Percentiles rank a stretch among this genome's conserved stretches.
Conservation (phyloP, 2,888 invertebrate genomes). For the Leptopilina myrica region DNA sequence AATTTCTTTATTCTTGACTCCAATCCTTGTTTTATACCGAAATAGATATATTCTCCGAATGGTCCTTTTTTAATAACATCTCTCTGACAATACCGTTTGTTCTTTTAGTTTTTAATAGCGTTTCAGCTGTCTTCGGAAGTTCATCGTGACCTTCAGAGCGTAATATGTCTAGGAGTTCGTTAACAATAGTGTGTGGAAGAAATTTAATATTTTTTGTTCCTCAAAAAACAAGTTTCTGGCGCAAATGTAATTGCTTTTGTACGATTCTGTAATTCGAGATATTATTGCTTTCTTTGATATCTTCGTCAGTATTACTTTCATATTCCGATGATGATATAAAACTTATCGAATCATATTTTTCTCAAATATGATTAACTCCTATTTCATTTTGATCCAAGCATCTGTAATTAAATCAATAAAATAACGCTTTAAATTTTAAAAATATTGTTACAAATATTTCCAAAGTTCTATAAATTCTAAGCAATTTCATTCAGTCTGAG, state of each 20-base stretch:
- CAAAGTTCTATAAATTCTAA: too few relatives aligned
- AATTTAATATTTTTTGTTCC: not conserved
- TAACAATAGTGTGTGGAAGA: not conserved
- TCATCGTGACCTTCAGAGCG: not conserved
- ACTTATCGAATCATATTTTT: too few relatives aligned
- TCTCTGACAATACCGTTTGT: not conserved
- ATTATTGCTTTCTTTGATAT: too few relatives aligned
- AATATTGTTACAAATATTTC: too few relatives aligned
- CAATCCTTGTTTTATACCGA: not conserved
- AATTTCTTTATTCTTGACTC: not conserved
- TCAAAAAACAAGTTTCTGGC: not conserved
- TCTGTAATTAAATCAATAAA: too few relatives aligned
- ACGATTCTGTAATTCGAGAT: too few relatives aligned
- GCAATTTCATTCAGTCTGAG: too few relatives aligned
- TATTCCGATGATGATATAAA: too few relatives aligned
- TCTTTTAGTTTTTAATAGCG: not conserved
- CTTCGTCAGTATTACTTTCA: too few relatives aligned
- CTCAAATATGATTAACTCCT: too few relatives aligned
- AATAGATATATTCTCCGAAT: not conserved
- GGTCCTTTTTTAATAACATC: not conserved
- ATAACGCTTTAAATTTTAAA: too few relatives aligned
- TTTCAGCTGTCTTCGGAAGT: slow-evolving; percentile 5
- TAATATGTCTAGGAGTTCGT: not conserved
- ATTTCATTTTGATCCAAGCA: too few relatives aligned
- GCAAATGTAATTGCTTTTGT: not conserved